Percentiles rank a stretch among this genome's conserved stretches.
Conservation (phyloP, 2,113 vertebrate species). For the Chlorodrepanis virens region DNA sequence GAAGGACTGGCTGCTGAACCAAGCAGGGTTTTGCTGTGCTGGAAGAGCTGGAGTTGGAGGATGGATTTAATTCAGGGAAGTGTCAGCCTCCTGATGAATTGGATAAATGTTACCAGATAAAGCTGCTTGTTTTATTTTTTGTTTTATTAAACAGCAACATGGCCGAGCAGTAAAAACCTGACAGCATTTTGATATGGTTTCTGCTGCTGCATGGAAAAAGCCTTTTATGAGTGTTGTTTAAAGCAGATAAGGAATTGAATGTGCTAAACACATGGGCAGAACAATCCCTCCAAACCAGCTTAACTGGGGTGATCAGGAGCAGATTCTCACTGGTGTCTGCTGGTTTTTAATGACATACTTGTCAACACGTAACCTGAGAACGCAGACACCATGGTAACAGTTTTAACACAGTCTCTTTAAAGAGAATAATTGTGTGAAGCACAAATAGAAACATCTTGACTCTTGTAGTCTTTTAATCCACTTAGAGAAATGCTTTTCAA, state of each 20-base stretch:
- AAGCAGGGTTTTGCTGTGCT: neutral
- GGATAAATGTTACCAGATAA: neutral
- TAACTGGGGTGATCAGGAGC: neutral
- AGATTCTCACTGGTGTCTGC: neutral
- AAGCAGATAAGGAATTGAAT: neutral
- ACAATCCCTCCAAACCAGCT: neutral
- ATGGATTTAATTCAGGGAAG: neutral
- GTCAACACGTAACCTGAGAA: conserved; percentile 58
- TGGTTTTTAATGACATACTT: conserved; percentile 42
- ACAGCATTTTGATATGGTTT: neutral
- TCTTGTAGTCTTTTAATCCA: conserved; percentile 62
- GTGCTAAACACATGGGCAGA: neutral
- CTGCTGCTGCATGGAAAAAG: neutral
- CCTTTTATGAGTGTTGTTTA: neutral
- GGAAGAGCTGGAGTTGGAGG: neutral
- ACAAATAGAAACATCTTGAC: conserved; percentile 63
- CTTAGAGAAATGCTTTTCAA: conserved; percentile 59
- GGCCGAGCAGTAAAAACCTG: neutral
- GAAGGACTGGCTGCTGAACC: neutral
- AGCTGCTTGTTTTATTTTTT: neutral
- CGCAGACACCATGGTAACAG: conserved; percentile 50
- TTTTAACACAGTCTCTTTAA: conserved; percentile 42
- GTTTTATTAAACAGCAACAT: neutral
- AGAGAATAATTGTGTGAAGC: conserved; percentile 50
- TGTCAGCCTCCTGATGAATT: neutral